Conservation (phyloP, 2,113 vertebrate species). For the Xiphias gladius region DNA sequence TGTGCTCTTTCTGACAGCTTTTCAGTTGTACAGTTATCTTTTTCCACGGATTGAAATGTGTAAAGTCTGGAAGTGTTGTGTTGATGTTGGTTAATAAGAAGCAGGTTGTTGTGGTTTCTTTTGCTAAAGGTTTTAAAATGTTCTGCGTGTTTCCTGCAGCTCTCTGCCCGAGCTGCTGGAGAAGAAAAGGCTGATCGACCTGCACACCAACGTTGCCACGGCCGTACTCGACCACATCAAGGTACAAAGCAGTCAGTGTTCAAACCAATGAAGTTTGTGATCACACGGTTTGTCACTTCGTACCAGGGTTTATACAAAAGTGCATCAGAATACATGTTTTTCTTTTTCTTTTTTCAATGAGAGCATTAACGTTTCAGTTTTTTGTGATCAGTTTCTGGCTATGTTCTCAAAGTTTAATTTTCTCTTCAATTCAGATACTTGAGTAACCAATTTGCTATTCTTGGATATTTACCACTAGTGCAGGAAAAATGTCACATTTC, state of each 20-base stretch:
- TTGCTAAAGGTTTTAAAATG: neutral
- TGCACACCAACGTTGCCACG: slow-evolving; percentile 98
- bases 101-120: neutral
- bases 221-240: slow-evolving; percentile 98
- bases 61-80: neutral
- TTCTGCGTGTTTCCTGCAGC: slow-evolving; percentile 76
- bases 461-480: too few species aligned
- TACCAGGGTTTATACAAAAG: too few species aligned
- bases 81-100: neutral
- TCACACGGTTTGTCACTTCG: too few species aligned
- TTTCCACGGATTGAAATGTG: neutral
- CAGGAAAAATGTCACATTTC: too few species aligned
- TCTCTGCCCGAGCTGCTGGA: slow-evolving; percentile 97
- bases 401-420: too few species aligned
- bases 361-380: too few species aligned
- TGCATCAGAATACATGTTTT: too few species aligned
- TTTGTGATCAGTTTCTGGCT: too few species aligned
- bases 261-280: too few species aligned
- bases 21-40: neutral
- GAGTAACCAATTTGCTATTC: too few species aligned
- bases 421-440: too few species aligned
- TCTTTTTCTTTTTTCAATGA: too few species aligned
- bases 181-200: slow-evolving; percentile 98
- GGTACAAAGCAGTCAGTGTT: slow-evolving; percentile 77
- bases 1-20: neutral